A percentile compares a stretch with the other conserved stretches of the same genome.
Conservation (phyloP, 2,113 vertebrate genomes). For the mouse (Mus musculus) region GRCm39 chr3:132646501-132647000, state of each 20-base stretch:
- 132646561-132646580: conserved; percentile 54
- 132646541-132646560: conserved; percentile 50
- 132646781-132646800: not conserved
- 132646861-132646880: fast-evolving
- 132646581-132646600: not conserved
- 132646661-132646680: conserved; percentile 9
- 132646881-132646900: not conserved
- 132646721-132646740: not conserved
- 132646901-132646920: not conserved
- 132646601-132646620: too few relatives aligned
- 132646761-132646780: not conserved
- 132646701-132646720: not conserved
- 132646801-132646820: not conserved
- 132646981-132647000: not conserved
- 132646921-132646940: not conserved
- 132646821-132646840: not conserved
- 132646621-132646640: conserved; percentile 1
- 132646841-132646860: not conserved
- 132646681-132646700: not conserved
- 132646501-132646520: conserved; percentile 24
- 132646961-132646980: not conserved
- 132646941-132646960: not conserved
- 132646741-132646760: not conserved
- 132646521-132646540: conserved; percentile 62
- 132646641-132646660: not conserved